Conservation (phyloP, 2,888 invertebrate species). For the Leptinotarsa juncta region DNA sequence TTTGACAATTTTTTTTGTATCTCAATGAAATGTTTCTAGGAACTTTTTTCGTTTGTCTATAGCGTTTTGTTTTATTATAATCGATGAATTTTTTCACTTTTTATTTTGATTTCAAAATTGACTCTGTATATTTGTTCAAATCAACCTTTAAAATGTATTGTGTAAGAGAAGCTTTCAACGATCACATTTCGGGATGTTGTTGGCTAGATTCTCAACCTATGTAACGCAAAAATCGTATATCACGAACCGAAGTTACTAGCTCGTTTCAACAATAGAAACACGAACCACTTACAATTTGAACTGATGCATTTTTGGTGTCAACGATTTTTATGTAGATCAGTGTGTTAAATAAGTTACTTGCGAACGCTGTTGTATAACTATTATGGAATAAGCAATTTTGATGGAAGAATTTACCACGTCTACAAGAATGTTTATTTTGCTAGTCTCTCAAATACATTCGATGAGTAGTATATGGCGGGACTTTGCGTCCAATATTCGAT, state of each 20-base stretch:
- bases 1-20: too few species aligned
- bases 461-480: background rate
- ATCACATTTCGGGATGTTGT: background rate
- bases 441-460: background rate
- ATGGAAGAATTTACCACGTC: background rate
- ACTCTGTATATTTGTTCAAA: background rate
- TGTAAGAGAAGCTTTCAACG: background rate
- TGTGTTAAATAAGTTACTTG: background rate
- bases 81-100: too few species aligned
- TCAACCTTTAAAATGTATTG: background rate
- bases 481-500: background rate
- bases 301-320: constrained; percentile 14
- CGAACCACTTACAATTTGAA: constrained; percentile 1
- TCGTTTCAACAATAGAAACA: constrained; percentile 6
- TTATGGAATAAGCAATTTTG: background rate
- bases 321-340: constrained; percentile 23
- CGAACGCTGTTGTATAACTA: constrained; percentile 21
- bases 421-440: background rate
- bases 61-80: too few species aligned
- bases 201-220: constrained; percentile 1
- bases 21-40: too few species aligned
- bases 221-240: background rate
- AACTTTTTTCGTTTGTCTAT: too few species aligned
- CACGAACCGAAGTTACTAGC: constrained; percentile 21
- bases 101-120: too few species aligned